phyloP scores from a whole-genome alignment of 2,888 invertebrate genomes.

The Anorthoa munda region DNA sequence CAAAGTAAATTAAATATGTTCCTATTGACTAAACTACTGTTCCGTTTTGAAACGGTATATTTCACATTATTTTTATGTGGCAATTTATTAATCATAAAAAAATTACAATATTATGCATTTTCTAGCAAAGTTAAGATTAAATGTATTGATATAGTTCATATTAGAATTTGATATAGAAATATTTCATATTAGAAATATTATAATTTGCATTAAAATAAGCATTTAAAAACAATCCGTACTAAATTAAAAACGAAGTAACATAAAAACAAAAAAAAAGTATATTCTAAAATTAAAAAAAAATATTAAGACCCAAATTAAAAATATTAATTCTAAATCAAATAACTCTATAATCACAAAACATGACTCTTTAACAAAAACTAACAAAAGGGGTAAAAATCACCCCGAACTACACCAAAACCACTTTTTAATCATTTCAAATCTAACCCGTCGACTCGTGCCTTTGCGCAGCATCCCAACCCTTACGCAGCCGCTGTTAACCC shows the following conservation, averaged over 20 bases:
- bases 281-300: too few species aligned
- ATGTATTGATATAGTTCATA: too few species aligned
- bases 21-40: conserved; percentile 15
- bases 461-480: conserved; percentile 84
- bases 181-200: too few species aligned
- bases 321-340: background rate
- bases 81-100: background rate
- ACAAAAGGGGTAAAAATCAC: conserved; percentile 49
- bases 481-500: conserved; percentile 78
- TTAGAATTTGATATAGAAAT: too few species aligned
- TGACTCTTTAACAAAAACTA: conserved; percentile 9
- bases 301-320: background rate
- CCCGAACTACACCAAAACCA: conserved; percentile 57
- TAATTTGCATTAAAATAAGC: too few species aligned
- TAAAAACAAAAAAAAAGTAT: too few species aligned
- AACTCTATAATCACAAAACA: background rate
- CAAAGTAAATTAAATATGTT: conserved; percentile 26
- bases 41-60: background rate
- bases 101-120: background rate
- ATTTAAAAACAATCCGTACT: too few species aligned
- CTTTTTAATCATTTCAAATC: conserved; percentile 61
- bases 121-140: background rate
- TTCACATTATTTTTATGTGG: background rate
- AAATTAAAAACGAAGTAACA: too few species aligned
- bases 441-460: conserved; percentile 79